Conservation (phyloP, 2,888 invertebrate genomes). For the Minunthozetes semirufus region DNA sequence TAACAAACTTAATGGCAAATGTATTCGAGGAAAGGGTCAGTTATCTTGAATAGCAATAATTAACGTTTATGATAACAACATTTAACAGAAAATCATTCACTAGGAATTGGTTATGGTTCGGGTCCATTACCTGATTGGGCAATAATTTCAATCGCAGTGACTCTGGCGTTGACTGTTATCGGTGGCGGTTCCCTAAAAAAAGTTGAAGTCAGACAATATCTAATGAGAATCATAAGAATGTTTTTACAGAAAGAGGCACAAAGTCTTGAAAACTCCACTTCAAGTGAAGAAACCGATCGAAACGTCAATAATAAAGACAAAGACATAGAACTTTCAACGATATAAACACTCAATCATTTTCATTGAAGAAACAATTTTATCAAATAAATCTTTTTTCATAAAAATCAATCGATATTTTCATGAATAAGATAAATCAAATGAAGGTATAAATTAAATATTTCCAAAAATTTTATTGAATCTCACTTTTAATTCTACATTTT, state of each 20-base stretch:
- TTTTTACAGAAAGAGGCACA: neutral
- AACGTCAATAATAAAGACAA: neutral
- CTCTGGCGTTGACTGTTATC: slow-evolving; percentile 21
- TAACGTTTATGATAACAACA: neutral
- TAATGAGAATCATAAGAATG: slow-evolving; percentile 6
- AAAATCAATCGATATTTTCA: too few species aligned
- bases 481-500: too few species aligned
- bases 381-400: too few species aligned
- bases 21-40: slow-evolving; percentile 22
- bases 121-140: slow-evolving; percentile 34
- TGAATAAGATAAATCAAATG: too few species aligned
- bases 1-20: slow-evolving; percentile 28
- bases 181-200: slow-evolving; percentile 18
- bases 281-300: neutral
- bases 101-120: neutral
- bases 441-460: too few species aligned
- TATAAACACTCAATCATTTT: too few species aligned
- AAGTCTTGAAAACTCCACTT: neutral
- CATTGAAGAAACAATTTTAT: too few species aligned
- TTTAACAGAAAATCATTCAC: neutral
- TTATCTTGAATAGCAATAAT: neutral
- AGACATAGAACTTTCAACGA: neutral
- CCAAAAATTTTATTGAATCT: too few species aligned
- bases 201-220: neutral
- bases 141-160: slow-evolving; percentile 2